These are phyloP conservation scores for Engraulis encrasicolus DNA, from an alignment of 2,113 vertebrate genomes.

Conservation along the genomic window DNA sequence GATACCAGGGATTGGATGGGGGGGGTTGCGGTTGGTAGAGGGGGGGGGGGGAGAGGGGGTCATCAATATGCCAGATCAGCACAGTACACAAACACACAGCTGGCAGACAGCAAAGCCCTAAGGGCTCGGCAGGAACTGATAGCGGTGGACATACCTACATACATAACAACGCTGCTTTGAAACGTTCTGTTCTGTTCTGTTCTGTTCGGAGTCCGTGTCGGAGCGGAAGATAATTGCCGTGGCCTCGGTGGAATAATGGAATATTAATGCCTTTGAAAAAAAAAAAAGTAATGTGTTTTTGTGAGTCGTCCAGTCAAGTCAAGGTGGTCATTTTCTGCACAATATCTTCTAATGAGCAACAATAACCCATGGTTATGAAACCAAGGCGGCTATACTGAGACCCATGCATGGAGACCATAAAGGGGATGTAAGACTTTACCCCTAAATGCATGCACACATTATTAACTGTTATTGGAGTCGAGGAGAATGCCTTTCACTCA, in stretches of 20 bases:
- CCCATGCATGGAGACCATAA: background rate
- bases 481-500: too few relatives aligned
- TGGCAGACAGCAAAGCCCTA: slow-evolving; percentile 8
- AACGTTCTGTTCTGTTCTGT: background rate
- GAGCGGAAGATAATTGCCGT: background rate
- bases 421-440: background rate
- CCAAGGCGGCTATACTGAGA: background rate
- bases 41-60: slow-evolving; percentile 29
- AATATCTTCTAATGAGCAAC: slow-evolving; percentile 26
- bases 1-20: too few relatives aligned
- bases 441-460: background rate
- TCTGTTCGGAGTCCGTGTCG: background rate
- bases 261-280: slow-evolving; percentile 48
- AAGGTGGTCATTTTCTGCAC: slow-evolving; percentile 29
- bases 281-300: slow-evolving; percentile 23
- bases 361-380: slow-evolving; percentile 6
- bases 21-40: too few relatives aligned
- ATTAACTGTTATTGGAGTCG: too few relatives aligned
- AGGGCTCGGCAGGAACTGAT: background rate
- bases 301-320: slow-evolving; percentile 16
- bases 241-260: slow-evolving; percentile 1
- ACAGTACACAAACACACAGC: slow-evolving; percentile 33
- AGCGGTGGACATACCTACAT: background rate
- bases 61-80: slow-evolving; percentile 33
- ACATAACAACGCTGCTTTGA: background rate